Evolutionary conservation across 2,888 invertebrate genomes (phyloP), one percentile per base, ranked within the genome.

Genomic region (Sphecodes monilicornis): DNA sequence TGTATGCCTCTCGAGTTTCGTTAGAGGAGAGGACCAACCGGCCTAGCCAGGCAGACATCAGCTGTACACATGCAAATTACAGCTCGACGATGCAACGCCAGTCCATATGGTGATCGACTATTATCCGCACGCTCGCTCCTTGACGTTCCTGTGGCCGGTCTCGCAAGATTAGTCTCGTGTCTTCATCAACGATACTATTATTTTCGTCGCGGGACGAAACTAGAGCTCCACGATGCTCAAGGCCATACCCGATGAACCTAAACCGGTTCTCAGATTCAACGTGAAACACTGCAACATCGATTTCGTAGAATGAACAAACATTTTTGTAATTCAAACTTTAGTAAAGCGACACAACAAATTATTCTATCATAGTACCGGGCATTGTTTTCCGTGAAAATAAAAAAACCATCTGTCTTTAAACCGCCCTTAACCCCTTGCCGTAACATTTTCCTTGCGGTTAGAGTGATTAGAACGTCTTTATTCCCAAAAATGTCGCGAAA

Each of bases 21-120:
- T 26, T 64, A 64, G 64, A 64, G 60, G 57, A n/a, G 79, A 89
- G 75, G 82, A 86, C 60, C 75, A 60, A 73, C 70, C 72, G 70
- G 16, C 72, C 57, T 57, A 70, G 77, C 71, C 75, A 76, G 68
- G 79, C 89, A 87, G 86, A 88, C 89, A 90, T 90, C 91, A 91
- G 91, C 91, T 91, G 91, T 85, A 90, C 88, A 80, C 86, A 91
- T 91, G 91, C 91, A 91, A 91, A 91, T 91, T 91, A 90, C 91
- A 91, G 86, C 79, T 85, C 71, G 85, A 75, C 86, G 88, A 81
- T 85, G 86, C 86, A 89, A 87, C 87, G 86, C 87, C 18, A 29
- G 89, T 81, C 90, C 90, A 90, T 90, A 90, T 90, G 90, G 88
- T 90, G 86, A 85, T 88, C 90, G 88, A 81, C 90, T 78, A 91